phyloP scores from a whole-genome alignment of 2,797 vertebrate genomes.

The Silurus lanzhouensis region DNA sequence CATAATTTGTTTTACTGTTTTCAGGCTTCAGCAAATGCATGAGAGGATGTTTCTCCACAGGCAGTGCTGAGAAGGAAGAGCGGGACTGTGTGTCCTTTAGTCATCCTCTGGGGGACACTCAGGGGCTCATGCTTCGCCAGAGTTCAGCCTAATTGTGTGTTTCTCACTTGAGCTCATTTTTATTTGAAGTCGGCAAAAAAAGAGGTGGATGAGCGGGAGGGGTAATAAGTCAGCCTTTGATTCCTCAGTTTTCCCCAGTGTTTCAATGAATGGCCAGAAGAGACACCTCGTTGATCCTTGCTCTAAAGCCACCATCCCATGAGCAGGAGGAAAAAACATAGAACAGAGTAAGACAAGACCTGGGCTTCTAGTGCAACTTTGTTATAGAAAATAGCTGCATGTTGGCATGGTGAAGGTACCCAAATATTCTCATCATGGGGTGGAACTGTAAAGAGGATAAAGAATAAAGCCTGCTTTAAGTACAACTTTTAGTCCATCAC shows the following conservation, averaged over 20 bases:
- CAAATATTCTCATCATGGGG: not conserved
- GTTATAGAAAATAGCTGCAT: slow-evolving; percentile 57
- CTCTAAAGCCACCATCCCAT: slow-evolving; percentile 43
- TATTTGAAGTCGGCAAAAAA: slow-evolving; percentile 26
- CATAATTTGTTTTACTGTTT: slow-evolving; percentile 35
- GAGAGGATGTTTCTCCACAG: slow-evolving; percentile 16
- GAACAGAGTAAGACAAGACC: slow-evolving; percentile 68
- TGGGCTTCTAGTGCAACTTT: slow-evolving; percentile 73
- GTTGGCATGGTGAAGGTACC: not conserved
- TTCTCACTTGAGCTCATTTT: slow-evolving; percentile 56
- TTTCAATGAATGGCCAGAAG: slow-evolving; percentile 58
- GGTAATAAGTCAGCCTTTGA: slow-evolving; percentile 61
- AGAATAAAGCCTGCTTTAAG: not conserved
- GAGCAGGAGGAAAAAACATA: slow-evolving; percentile 56
- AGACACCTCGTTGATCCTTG: slow-evolving; percentile 75
- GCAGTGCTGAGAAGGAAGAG: slow-evolving; percentile 12
- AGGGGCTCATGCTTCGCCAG: slow-evolving; percentile 44
- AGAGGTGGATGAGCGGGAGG: slow-evolving; percentile 23
- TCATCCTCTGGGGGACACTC: slow-evolving; percentile 51
- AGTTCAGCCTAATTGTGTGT: slow-evolving; percentile 58
- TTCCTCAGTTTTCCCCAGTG: slow-evolving; percentile 53
- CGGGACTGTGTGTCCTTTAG: slow-evolving; percentile 42
- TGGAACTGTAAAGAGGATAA: not conserved
- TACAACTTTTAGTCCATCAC: not conserved
- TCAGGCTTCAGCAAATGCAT: slow-evolving; percentile 17